These are phyloP conservation scores for Platycercus adscitus DNA, from an alignment of 2,113 vertebrate species.

Conservation along the genomic window DNA sequence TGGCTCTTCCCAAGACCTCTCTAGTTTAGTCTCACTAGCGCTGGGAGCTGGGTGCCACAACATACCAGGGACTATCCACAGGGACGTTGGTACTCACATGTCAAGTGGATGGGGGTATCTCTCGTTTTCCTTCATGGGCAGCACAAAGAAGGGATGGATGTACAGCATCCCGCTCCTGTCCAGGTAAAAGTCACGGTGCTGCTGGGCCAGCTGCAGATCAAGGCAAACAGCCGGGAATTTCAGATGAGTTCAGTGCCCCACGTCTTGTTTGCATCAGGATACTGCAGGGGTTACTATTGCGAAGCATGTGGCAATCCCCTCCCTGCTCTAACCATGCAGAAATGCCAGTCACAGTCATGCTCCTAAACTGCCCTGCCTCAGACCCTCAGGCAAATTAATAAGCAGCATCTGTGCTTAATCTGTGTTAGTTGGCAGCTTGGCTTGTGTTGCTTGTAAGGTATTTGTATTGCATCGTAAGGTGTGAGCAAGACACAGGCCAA, in stretches of 20 bases:
- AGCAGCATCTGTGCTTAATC: not conserved
- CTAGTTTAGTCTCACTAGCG: not conserved
- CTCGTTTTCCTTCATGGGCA: constrained; percentile 62
- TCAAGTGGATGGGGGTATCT: constrained; percentile 53
- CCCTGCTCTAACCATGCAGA: rapidly evolving
- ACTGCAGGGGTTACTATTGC: not conserved
- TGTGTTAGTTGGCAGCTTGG: not conserved
- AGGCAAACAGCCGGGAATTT: rapidly evolving
- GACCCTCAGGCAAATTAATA: not conserved
- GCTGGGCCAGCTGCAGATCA: constrained; percentile 60
- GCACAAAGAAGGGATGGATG: constrained; percentile 67
- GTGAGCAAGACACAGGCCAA: not conserved
- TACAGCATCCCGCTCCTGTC: constrained; percentile 64
- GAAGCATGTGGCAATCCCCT: not conserved
- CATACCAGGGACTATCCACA: rapidly evolving
- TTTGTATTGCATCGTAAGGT: rapidly evolving
- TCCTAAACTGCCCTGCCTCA: not conserved
- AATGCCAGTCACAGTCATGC: rapidly evolving
- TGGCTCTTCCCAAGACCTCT: not conserved
- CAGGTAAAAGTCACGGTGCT: constrained; percentile 68
- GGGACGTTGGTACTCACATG: constrained; percentile 41
- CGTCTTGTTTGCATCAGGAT: not conserved
- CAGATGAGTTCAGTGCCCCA: not conserved
- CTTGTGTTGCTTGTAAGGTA: not conserved
- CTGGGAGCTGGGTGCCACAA: not conserved